A percentile compares a stretch with the other conserved stretches of the same genome.
Conservation (phyloP, 2,888 invertebrate genomes). For the Pimpla rufipes region DNA sequence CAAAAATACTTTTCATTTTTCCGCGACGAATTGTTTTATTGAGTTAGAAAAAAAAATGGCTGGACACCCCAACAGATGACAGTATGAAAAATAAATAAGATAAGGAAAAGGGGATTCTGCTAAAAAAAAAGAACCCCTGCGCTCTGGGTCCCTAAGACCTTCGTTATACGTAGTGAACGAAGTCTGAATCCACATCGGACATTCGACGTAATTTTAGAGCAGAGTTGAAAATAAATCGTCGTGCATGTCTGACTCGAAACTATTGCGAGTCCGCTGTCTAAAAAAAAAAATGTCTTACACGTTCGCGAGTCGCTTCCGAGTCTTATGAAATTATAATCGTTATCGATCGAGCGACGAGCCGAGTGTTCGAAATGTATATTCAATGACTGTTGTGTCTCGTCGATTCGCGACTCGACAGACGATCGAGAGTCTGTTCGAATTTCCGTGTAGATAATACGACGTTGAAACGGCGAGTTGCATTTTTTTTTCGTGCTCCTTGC, state of each 20-base stretch:
- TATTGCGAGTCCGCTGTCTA: constrained; percentile 1
- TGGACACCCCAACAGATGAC: too few relatives aligned
- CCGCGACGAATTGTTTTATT: too few relatives aligned
- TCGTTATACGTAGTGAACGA: constrained; percentile 11
- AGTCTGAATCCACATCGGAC: constrained; percentile 12
- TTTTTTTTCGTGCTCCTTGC: background rate
- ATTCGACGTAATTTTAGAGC: constrained; percentile 18
- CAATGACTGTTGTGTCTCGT: background rate
- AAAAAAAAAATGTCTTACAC: background rate
- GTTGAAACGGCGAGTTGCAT: too few relatives aligned
- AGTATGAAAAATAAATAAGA: background rate
- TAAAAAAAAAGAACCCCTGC: too few relatives aligned
- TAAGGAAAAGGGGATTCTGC: too few relatives aligned
- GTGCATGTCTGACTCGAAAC: constrained; percentile 22
- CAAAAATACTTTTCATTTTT: too few relatives aligned
- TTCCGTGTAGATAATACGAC: background rate
- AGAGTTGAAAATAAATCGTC: background rate
- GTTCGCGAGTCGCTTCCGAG: background rate
- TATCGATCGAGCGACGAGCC: background rate
- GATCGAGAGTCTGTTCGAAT: background rate
- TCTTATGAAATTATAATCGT: background rate
- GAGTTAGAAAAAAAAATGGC: too few relatives aligned
- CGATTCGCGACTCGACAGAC: background rate
- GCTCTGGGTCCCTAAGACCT: too few relatives aligned
- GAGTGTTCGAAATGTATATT: background rate